phyloP scores from a whole-genome alignment of 53 echinoderm and acorn worm species.

The Actinopyga echinites region DNA sequence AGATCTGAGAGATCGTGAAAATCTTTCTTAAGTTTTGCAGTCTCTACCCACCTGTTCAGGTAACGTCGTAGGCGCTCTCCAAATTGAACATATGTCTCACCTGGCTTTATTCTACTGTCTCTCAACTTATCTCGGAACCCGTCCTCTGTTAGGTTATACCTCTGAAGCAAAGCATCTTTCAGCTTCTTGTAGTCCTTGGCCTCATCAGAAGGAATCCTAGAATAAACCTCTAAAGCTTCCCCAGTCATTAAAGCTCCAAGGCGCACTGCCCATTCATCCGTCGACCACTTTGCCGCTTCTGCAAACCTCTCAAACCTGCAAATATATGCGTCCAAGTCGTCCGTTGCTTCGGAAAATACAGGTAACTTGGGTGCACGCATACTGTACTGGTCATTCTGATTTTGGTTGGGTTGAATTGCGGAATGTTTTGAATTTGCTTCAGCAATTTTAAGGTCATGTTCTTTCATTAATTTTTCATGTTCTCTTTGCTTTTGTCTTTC shows the following conservation, averaged over 20 bases:
- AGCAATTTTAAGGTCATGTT: constrained; percentile 20
- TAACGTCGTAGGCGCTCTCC: constrained; percentile 36
- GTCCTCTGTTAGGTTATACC: constrained; percentile 56
- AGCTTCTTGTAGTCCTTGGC: constrained; percentile 40
- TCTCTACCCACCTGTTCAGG: constrained; percentile 57
- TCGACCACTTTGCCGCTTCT: constrained; percentile 48
- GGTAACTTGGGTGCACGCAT: not conserved
- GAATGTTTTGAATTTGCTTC: not conserved
- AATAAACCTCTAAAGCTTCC: constrained; percentile 58
- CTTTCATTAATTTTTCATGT: constrained; percentile 5
- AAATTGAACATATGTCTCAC: constrained; percentile 51
- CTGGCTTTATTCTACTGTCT: too few species aligned
- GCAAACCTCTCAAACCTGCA: constrained; percentile 67
- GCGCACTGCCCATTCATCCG: constrained; percentile 46
- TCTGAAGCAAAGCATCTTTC: constrained; percentile 33
- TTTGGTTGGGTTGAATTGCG: not conserved
- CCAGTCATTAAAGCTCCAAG: constrained; percentile 56
- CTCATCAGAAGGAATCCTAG: constrained; percentile 47
- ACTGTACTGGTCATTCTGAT: not conserved
- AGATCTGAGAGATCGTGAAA: constrained; percentile 45
- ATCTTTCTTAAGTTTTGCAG: not conserved
- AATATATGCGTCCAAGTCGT: constrained; percentile 67
- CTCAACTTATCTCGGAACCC: constrained; percentile 62
- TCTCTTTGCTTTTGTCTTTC: constrained; percentile 23
- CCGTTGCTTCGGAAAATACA: not conserved